Base-by-base conservation (phyloP, 2,888 invertebrate species). In the Pachliopta kotzebuea region DNA sequence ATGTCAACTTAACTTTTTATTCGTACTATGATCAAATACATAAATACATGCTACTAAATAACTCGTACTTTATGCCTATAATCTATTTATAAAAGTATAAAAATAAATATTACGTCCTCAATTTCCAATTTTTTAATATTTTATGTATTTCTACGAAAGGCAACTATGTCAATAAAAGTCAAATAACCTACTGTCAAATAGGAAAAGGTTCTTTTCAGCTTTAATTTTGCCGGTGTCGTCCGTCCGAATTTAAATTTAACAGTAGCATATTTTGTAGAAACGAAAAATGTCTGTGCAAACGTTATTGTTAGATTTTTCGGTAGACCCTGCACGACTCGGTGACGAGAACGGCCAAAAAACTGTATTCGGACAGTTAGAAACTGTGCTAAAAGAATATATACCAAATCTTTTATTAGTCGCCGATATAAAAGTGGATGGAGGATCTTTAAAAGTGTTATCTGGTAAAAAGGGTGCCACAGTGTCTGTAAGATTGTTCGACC, bases 241-340 rank as follows among this genome's bases (percentile, higher is more conserved):
- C 81, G 78, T 72, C 71, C 71, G 72, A 72, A 74, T 69, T 71
- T 69, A 67, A 71, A 69, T 71, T 70, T 68, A 74, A 68, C 67
- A 70, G 71, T 66, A 73, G 68, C 72, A 71, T 66, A 71, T 69
- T 64, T 49, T 55, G 53, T 63, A 68, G 70, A 62, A 65, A 60
- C 63, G 63, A 56, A 75, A 74, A 72, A 96, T 96, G 96, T 94
- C 96, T 72, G 96, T 95, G 50, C 95, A 96, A 85, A 96, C 96
- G 59, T 92, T 96, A 74, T 87, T 97, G 60, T 88, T 96, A 73
- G 96, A 97, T 89, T 96, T 97, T 80, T 94, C 96, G 1, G 92
- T 96, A 71, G 95, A 96, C 72, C 93, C 95, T 53, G 93, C 93
- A 67, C 93, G 93, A 57, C 90, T 96, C 49, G 93, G 93, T 68